phyloP scores from a whole-genome alignment of 2,888 invertebrate species.

The Sminthurinus aureus region DNA sequence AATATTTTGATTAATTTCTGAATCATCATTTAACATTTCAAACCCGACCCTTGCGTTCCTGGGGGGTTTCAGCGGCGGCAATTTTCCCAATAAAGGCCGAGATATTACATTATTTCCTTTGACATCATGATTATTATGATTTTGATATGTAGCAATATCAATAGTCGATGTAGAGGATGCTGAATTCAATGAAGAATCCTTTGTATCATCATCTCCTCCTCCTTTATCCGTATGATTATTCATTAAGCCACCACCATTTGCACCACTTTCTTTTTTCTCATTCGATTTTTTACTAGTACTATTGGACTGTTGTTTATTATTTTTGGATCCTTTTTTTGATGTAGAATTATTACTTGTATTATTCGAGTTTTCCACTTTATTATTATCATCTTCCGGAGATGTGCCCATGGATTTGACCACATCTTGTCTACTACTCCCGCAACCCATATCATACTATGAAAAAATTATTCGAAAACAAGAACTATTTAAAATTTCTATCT shows the following conservation, averaged over 20 bases:
- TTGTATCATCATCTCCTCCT: slow-evolving; percentile 28
- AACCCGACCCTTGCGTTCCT: slow-evolving; percentile 53
- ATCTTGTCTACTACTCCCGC: slow-evolving; percentile 58
- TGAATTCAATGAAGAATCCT: slow-evolving; percentile 47
- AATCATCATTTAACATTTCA: slow-evolving; percentile 43
- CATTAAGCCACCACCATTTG: slow-evolving; percentile 21
- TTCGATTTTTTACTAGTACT: slow-evolving; percentile 27
- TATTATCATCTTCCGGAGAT: background rate
- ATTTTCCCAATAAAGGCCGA: slow-evolving; percentile 40
- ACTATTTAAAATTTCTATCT: no score
- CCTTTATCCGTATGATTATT: slow-evolving; percentile 39
- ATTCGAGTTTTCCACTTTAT: slow-evolving; percentile 39
- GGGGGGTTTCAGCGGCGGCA: slow-evolving; percentile 58
- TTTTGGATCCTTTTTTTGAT: slow-evolving; percentile 14
- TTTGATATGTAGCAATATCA: slow-evolving; percentile 49
- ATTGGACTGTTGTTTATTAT: slow-evolving; percentile 6
- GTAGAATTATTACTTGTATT: slow-evolving; percentile 28
- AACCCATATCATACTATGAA: slow-evolving; percentile 52
- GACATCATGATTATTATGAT: slow-evolving; percentile 48
- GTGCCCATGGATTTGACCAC: slow-evolving; percentile 52
- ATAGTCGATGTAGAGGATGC: slow-evolving; percentile 56
- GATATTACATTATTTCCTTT: slow-evolving; percentile 36
- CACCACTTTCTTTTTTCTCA: slow-evolving; percentile 18
- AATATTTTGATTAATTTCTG: slow-evolving; percentile 34
- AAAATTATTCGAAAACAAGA: background rate